Percentiles rank a stretch among this genome's conserved stretches.
phyloP scores from a whole-genome alignment of 1,140 invertebrate species.

The Semibalanus balanoides region DNA sequence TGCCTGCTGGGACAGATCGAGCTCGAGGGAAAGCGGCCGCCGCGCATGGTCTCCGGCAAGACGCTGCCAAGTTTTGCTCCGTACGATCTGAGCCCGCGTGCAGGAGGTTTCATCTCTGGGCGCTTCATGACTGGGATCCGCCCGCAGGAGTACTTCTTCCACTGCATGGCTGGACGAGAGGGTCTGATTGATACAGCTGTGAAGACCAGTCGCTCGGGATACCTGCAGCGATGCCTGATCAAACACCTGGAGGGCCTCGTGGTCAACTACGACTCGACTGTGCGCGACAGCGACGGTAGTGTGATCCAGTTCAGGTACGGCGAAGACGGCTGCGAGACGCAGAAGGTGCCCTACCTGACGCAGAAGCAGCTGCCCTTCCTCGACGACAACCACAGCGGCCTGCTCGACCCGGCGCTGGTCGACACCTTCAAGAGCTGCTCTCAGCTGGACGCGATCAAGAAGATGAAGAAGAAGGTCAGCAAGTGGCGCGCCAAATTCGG shows the following conservation, averaged over 20 bases:
- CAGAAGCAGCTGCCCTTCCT: conserved; percentile 66
- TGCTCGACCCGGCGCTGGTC: conserved; percentile 43
- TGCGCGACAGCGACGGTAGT: conserved; percentile 83
- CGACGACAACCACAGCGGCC: conserved; percentile 51
- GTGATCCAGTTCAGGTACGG: conserved; percentile 96
- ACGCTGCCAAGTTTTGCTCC: conserved; percentile 83
- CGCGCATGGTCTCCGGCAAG: conserved; percentile 82
- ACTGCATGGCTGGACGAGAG: conserved; percentile 87
- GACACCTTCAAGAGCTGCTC: conserved; percentile 40
- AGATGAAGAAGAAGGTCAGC: conserved; percentile 32
- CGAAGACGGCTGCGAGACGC: conserved; percentile 90
- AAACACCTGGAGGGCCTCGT: conserved; percentile 93
- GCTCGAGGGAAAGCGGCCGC: conserved; percentile 89
- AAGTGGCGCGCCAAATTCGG: not conserved
- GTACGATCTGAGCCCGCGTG: conserved; percentile 77
- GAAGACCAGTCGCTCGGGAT: conserved; percentile 90
- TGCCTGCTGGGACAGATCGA: conserved; percentile 57
- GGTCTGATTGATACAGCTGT: conserved; percentile 46
- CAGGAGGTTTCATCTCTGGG: conserved; percentile 91
- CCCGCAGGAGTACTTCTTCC: conserved; percentile 97
- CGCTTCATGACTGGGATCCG: conserved; percentile 94
- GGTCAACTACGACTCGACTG: conserved; percentile 84
- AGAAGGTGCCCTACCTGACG: conserved; percentile 70
- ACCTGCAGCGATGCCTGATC: conserved; percentile 92
- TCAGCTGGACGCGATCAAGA: conserved; percentile 29